phyloP scores from a whole-genome alignment of 1,140 invertebrate genomes.

The Sogatella furcifera region DNA sequence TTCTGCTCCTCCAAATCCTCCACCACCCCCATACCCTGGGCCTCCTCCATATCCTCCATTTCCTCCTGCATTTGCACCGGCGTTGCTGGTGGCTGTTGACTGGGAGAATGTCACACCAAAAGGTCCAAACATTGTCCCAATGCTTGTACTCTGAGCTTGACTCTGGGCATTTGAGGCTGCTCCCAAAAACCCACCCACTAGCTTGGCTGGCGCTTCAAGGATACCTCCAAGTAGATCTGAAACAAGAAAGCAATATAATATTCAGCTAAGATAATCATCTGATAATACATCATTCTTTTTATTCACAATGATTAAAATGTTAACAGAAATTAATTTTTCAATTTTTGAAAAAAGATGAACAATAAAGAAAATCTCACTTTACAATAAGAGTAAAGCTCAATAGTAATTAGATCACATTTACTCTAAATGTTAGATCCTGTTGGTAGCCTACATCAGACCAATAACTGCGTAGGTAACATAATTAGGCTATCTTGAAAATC shows the following conservation, averaged over 20 bases:
- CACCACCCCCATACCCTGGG: background rate
- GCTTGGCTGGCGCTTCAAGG: background rate
- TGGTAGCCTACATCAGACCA: no score
- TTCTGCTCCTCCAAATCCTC: background rate
- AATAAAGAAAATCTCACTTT: no score
- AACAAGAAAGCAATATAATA: background rate
- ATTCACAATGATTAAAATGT: no score
- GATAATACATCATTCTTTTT: background rate
- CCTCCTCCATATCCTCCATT: constrained; percentile 1
- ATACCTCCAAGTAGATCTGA: background rate
- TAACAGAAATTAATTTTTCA: no score
- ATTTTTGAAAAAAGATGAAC: no score
- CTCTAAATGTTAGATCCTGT: no score
- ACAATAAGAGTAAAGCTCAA: no score
- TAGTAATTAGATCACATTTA: no score
- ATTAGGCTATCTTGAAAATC: no score
- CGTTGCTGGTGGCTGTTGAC: constrained; percentile 5
- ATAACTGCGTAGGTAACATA: no score
- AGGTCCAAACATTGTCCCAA: constrained; percentile 6
- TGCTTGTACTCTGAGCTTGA: background rate
- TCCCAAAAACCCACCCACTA: no score
- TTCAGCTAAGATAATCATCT: background rate
- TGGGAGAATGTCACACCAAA: constrained; percentile 3
- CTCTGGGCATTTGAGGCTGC: background rate
- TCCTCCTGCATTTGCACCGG: constrained; percentile 3